Base-by-base conservation (phyloP, 2,113 vertebrate species). In the Hypomesus transpacificus region DNA sequence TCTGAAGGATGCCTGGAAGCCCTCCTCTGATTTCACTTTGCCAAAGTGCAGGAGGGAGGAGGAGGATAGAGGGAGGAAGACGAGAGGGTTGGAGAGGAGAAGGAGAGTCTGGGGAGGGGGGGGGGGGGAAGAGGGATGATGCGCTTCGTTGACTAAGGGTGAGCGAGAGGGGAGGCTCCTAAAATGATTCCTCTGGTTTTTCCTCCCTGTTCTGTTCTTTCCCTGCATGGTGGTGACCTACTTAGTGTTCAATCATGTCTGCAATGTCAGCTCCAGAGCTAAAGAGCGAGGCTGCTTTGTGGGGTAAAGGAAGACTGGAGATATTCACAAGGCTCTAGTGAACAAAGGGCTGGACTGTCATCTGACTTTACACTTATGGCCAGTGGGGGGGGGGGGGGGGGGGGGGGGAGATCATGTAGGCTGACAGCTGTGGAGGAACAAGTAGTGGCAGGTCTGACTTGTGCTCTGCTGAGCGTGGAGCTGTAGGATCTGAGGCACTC, bases 181-280 rank as follows among this genome's bases (percentile, higher is more conserved):
- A 75, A 81, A 81, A 75, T 8, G 61, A 83, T 81, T 83, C 70
- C 74, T 70, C 64, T 69, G 67, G 9, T 46, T 20, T 59, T 75
- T 70, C 57, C n/a, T 31, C 31, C 39, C 59, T 65, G 39, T 84
- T 50, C 59, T 65, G 39, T 84, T 50, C 80, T 87, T 87, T 84
- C 87, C 81, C 68, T 74, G 66, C 62, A 46, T 46, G 39, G 52
- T 57, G 69, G 67, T 88, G 89, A 89, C 87, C 86, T 88, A 90
- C 78, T 88, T 88, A 84, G 84, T 82, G 82, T 86, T 87, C 70
- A 84, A 81, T 85, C 74, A 75, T 78, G 84, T 79, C 74, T 83
- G 80, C 75, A 80, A 88, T 34, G 63, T 66, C 56, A 84, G 79
- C 77, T 31, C 67, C 8, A 34, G 76, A 71, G 83, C 64, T 82